Evolutionary conservation across 2,797 vertebrate species (phyloP).

Genomic region (Mustela erminea): DNA sequence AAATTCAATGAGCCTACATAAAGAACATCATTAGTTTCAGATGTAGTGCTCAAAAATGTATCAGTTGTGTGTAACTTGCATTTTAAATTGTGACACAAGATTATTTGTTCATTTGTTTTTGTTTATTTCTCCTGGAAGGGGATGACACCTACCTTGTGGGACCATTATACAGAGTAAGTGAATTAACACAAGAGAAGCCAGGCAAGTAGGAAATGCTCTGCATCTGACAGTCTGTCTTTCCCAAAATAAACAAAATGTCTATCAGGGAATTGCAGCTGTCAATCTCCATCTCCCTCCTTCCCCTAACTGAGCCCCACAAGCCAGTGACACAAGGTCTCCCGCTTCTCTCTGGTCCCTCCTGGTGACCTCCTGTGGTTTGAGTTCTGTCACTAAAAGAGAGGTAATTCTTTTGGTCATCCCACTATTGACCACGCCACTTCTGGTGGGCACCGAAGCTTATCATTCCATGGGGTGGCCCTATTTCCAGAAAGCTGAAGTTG

Average conservation of each 20-base stretch:
- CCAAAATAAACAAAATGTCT: rapidly evolving
- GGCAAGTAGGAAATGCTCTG: rapidly evolving
- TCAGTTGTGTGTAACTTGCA: not conserved
- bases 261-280: too few species aligned
- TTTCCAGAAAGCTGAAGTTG: not conserved
- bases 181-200: not conserved
- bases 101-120: not conserved
- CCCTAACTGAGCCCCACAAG: not conserved
- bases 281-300: rapidly evolving
- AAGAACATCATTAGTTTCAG: not conserved
- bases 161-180: not conserved
- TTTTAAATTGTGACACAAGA: not conserved
- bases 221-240: not conserved
- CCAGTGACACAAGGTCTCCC: too few species aligned
- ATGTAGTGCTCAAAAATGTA: not conserved
- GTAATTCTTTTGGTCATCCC: not conserved
- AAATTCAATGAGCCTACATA: too few species aligned
- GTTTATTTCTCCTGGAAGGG: not conserved
- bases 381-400: not conserved
- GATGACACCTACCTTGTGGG: not conserved
- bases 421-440: not conserved
- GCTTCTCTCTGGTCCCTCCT: not conserved
- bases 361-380: not conserved
- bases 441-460: too few species aligned
- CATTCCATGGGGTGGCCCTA: rapidly evolving